phyloP scores from a whole-genome alignment of 2,113 vertebrate genomes.

The human (Homo sapiens) region GRCh38 chr3:115003001-115003500 shows the following conservation, averaged over 20 bases:
- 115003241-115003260: neutral
- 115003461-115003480: neutral
- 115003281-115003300: neutral
- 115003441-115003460: neutral
- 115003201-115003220: neutral
- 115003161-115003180: neutral
- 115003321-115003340: neutral
- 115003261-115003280: neutral
- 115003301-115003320: neutral
- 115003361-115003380: fast-evolving
- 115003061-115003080: neutral
- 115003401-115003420: neutral
- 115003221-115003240: neutral
- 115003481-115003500: neutral
- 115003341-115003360: neutral
- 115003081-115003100: neutral
- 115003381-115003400: neutral
- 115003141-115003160: neutral
- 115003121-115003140: neutral
- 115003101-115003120: neutral
- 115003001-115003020: neutral
- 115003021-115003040: neutral
- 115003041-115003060: neutral
- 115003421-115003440: neutral
- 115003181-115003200: neutral